These are phyloP conservation scores for Ginglymostoma cirratum DNA, from an alignment of 2,113 vertebrate species.

Conservation along the genomic window DNA sequence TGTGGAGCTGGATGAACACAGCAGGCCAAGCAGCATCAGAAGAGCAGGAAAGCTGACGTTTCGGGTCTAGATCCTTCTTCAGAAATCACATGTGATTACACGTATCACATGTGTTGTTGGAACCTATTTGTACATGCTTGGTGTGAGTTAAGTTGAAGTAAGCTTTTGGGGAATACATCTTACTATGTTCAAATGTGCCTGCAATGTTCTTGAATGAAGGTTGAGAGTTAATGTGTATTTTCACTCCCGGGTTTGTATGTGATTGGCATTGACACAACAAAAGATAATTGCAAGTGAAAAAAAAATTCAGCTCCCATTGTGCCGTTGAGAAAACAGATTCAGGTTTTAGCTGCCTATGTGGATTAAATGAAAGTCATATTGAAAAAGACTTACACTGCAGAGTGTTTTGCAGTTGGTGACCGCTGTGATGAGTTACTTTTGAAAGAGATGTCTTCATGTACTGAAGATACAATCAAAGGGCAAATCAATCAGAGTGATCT, in stretches of 20 bases:
- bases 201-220: not conserved
- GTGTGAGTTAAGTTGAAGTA: not conserved
- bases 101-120: not conserved
- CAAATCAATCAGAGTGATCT: not conserved
- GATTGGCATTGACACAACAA: conserved; percentile 18
- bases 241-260: not conserved
- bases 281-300: conserved; percentile 16
- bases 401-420: not conserved
- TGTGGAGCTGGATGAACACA: too few relatives aligned
- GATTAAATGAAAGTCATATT: not conserved
- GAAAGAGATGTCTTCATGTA: not conserved
- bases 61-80: too few relatives aligned
- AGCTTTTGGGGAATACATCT: conserved; percentile 27
- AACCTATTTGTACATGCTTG: not conserved
- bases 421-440: not conserved
- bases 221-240: not conserved
- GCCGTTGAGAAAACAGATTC: not conserved
- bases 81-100: too few relatives aligned
- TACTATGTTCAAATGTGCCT: not conserved
- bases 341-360: not conserved
- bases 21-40: too few relatives aligned
- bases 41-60: too few relatives aligned
- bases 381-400: not conserved
- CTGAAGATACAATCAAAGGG: conserved; percentile 5
- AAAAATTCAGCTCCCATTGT: not conserved